phyloP scores from a whole-genome alignment of 2,888 invertebrate genomes.

The Andrena hattorfiana region DNA sequence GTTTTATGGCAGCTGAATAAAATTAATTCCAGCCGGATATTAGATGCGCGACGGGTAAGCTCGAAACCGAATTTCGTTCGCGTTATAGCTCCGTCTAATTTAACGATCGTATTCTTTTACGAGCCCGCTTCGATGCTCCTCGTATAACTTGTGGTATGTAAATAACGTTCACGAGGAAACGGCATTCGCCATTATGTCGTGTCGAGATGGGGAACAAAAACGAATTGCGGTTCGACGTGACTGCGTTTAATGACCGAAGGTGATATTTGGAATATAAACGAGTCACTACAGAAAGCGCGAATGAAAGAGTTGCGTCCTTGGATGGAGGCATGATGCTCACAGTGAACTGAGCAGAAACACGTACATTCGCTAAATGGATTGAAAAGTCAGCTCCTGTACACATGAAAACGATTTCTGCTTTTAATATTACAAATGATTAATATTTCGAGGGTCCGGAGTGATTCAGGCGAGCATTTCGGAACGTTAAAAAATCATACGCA shows the following conservation, averaged over 20 bases:
- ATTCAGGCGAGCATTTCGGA: background rate
- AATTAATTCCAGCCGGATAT: slow-evolving; percentile 36
- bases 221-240: slow-evolving; percentile 24
- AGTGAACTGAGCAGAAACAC: no score
- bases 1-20: slow-evolving; percentile 28
- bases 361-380: no score
- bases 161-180: slow-evolving; percentile 37
- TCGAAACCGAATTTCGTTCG: slow-evolving; percentile 20
- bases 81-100: slow-evolving; percentile 31
- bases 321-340: no score
- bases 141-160: slow-evolving; percentile 39
- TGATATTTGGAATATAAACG: background rate
- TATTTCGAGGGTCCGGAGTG: no score
- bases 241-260: background rate
- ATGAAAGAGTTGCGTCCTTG: background rate
- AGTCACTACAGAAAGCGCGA: background rate
- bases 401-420: no score
- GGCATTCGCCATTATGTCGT: background rate
- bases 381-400: no score
- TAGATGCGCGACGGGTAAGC: slow-evolving; percentile 1
- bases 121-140: slow-evolving; percentile 5
- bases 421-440: no score
- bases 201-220: slow-evolving; percentile 2
- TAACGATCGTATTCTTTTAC: slow-evolving; percentile 55
- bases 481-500: background rate